Evolutionary conservation across 2,797 vertebrate species (phyloP), one percentile per base, ranked within the genome.

Genomic region (Trachops cirrhosus): DNA sequence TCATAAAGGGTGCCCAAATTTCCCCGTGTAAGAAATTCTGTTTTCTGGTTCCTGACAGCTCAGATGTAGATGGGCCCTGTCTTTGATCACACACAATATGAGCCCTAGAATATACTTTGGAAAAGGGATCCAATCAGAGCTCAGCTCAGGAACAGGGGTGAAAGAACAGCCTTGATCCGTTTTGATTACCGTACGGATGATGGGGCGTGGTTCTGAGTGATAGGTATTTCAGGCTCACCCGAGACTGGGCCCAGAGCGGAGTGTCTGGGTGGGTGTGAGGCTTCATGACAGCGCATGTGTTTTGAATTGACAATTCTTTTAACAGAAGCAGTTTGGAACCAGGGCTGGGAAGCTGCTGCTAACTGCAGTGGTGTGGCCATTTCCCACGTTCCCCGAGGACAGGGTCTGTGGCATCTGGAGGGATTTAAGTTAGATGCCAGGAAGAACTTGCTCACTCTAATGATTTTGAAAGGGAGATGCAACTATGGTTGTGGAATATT

Each of bases 251-350:
- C 64, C n/a, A 50, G 71, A 91, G 26, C 19, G 0, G 16, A 64
- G 24, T 24, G 0, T 62, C 88, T 62, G 37, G 87, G 6, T 29
- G 21, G 67, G 29, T 88, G 68, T 29, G 41, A 41, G 37, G 79
- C 54, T 75, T 73, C 39, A 21, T 10, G 32, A 94, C 16, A 64
- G 68, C 0, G 39, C 91, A 93, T 95, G 93, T 96, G 96, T 97
- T 96, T 89, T 77, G 71, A 96, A 96, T 87, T 84, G 88, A 71
- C 48, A 73, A 73, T 95, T 95, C 78, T 95, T 95, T 89, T 73
- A 91, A 95, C 89, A 96, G 94, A 97, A 97, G 96, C 94, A 93
- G 29, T 70, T 84, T 96, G 94, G 89, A 95, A 89, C 11, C 52
- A 62, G 71, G 68, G 70, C 83, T 84, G 67, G 93, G 92, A 90